Evolutionary conservation across 2,888 invertebrate genomes (phyloP), one percentile per base, ranked within the genome.

Genomic region (Hymenopus coronatus): DNA sequence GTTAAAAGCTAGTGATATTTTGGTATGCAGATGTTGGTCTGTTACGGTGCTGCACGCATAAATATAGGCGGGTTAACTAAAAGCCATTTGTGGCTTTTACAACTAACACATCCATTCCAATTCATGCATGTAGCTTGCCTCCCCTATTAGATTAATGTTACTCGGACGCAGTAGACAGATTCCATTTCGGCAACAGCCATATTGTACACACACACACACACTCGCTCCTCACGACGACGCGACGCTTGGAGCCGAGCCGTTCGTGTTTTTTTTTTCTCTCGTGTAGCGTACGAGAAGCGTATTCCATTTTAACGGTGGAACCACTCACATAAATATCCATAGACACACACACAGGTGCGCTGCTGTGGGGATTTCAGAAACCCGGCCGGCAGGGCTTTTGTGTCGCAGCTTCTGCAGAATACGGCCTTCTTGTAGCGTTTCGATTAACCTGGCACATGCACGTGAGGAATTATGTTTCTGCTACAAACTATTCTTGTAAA

Each of bases 131-230:
- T 54, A 40, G 82, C 82, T 40, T 12, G 27, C 54, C 28, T 25
- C 70, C 81, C 86, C 86, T 86, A 89, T 89, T 89, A 89, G 88
- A 89, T 89, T 89, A 88, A 89, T 89, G 89, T 84, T 87, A 87
- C 87, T 89, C 87, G 89, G 89, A 88, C 89, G 87, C 83, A 87
- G 82, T 28, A 89, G 89, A 89, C 89, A 89, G 89, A 89, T 89
- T 89, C 89, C 89, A 89, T 89, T 89, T 88, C 89, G 88, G 84
- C 83, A 88, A 88, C 82, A 86, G 81, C 87, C 86, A 83, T 86
- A 86, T 86, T 86, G 86, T 86, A 81, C 20, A 70, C 84, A 40
- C 40, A 40, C 84, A 84, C 84, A 84, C 86, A 81, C 70, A 20
- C 28, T 15, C 70, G 28, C 83, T 3, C 1, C 15, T 6, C 83